A percentile compares a stretch with the other conserved stretches of the same genome.
These are phyloP conservation scores for Lucilia cuprina DNA, from an alignment of 1,140 invertebrate genomes.

Conservation along the genomic window DNA sequence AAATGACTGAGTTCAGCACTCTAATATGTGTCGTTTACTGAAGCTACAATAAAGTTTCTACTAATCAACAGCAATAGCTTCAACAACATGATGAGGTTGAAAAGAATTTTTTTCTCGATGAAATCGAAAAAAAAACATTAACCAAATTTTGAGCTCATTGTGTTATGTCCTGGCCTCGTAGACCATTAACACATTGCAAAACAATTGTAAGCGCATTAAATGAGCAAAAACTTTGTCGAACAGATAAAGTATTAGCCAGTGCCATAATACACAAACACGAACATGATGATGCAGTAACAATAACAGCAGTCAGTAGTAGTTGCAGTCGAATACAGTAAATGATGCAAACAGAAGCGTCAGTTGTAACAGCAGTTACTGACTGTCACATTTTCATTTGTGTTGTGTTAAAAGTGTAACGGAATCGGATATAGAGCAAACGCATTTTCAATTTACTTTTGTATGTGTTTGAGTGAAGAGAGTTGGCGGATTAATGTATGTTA, in stretches of 20 bases:
- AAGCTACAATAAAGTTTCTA: no score
- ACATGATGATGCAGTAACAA: background rate
- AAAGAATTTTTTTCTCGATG: no score
- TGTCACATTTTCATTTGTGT: background rate
- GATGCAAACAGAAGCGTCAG: background rate
- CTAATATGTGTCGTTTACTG: no score
- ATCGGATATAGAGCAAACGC: constrained; percentile 5
- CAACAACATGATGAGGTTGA: background rate
- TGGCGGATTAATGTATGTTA: no score
- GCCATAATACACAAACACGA: background rate
- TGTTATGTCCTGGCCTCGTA: background rate
- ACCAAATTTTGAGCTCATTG: background rate
- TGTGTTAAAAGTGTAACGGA: background rate
- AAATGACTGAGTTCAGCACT: no score
- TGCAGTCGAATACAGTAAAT: no score
- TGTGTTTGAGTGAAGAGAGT: no score
- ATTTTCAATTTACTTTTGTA: background rate
- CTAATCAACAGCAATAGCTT: background rate
- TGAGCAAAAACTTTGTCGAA: background rate
- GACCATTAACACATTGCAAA: constrained; percentile 9
- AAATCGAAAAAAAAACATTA: background rate
- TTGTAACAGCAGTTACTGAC: constrained; percentile 21
- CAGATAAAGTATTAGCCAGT: background rate
- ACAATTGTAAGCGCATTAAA: constrained; percentile 29
- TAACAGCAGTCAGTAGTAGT: background rate